Evolutionary conservation across 2,888 invertebrate genomes (phyloP).

Genomic region (Chironomus tentans): DNA sequence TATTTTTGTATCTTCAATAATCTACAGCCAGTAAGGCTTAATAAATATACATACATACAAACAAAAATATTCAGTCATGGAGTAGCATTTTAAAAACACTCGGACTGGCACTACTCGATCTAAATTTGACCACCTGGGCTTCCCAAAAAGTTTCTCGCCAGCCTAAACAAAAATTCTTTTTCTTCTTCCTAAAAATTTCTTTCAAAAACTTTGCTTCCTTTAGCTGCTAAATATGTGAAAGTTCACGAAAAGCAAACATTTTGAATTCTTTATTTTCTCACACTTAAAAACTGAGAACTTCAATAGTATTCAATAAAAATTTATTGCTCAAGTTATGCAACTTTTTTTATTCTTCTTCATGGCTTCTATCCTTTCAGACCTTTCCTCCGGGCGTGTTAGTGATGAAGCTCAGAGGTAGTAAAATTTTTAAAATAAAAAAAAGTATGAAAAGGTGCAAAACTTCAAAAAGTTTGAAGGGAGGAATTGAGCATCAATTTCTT

Average conservation of each 20-base stretch:
- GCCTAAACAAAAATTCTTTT: too few relatives aligned
- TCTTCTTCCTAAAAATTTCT: neutral
- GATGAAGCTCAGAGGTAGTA: neutral
- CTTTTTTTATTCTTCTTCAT: neutral
- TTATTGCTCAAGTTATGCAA: slow-evolving; percentile 14
- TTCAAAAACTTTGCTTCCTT: neutral
- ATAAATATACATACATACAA: too few relatives aligned
- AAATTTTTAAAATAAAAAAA: neutral
- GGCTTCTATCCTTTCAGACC: neutral
- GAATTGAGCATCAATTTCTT: neutral
- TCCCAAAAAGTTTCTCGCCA: too few relatives aligned
- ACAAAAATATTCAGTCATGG: too few relatives aligned
- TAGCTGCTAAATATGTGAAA: neutral
- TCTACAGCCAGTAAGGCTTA: too few relatives aligned
- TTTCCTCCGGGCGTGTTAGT: neutral
- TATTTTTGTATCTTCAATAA: too few relatives aligned
- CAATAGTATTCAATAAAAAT: slow-evolving; percentile 21
- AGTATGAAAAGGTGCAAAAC: neutral
- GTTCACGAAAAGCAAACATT: neutral
- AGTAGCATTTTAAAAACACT: too few relatives aligned
- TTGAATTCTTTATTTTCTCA: neutral
- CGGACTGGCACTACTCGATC: too few relatives aligned
- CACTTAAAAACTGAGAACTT: neutral
- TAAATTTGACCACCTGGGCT: too few relatives aligned
- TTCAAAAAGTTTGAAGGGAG: neutral